Evolutionary conservation across 2,113 vertebrate species (phyloP).

Genomic region (Psammodynastes pulverulentus): DNA sequence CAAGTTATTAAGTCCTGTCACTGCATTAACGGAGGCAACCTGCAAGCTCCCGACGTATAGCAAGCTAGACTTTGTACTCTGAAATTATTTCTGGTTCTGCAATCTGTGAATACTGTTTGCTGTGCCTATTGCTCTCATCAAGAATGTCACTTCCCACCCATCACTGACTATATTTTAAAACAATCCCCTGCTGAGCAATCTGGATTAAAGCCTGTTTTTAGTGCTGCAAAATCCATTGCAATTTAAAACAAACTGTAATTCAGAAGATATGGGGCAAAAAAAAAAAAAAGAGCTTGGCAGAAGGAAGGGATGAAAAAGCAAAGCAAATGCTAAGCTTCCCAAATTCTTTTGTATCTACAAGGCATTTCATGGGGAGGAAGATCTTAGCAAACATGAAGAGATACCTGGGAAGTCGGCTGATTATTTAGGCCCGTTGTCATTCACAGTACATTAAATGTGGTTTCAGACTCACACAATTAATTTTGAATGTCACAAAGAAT

Average conservation of each 20-base stretch:
- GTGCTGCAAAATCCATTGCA: not conserved
- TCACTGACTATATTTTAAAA: conserved; percentile 14
- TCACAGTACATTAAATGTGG: not conserved
- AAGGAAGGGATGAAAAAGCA: not conserved
- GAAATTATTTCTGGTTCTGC: conserved; percentile 2
- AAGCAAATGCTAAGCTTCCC: not conserved
- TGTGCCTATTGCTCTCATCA: conserved; percentile 1
- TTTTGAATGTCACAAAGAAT: not conserved
- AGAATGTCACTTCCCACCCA: conserved; percentile 10
- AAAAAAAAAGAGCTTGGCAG: not conserved
- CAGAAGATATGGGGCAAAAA: not conserved
- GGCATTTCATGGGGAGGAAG: not conserved
- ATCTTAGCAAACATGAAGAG: not conserved
- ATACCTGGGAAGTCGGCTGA: not conserved
- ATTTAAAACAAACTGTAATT: conserved; percentile 4
- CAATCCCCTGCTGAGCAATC: conserved; percentile 13
- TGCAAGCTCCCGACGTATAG: not conserved
- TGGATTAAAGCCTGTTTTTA: conserved; percentile 13
- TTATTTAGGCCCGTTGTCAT: not conserved
- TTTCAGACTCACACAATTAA: not conserved
- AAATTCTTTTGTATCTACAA: not conserved
- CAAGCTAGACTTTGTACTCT: not conserved
- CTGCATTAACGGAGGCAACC: not conserved
- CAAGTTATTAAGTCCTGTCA: not conserved
- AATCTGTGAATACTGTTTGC: conserved; percentile 5